Percentiles rank a stretch among this genome's conserved stretches.
phyloP scores from a whole-genome alignment of 2,888 invertebrate species.

The Drosophila histrio region DNA sequence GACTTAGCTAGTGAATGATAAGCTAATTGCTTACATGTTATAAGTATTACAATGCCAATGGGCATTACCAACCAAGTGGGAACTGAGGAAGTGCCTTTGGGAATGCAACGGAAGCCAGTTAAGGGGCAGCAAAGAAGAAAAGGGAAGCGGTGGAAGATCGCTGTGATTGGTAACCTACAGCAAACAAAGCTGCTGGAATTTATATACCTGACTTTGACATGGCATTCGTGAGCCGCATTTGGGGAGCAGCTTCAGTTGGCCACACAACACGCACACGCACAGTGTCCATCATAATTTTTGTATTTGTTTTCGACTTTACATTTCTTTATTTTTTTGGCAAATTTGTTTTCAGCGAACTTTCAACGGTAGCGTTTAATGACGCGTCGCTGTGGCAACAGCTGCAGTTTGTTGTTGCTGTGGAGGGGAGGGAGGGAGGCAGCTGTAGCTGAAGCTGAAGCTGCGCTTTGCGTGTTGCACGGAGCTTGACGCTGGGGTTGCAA shows the following conservation, averaged over 20 bases:
- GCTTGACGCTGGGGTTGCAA: constrained; percentile 26
- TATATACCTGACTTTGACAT: constrained; percentile 28
- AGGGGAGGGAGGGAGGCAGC: neutral
- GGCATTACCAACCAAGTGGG: neutral
- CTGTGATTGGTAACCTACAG: constrained; percentile 46
- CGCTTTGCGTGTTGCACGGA: constrained; percentile 58
- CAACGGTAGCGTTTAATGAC: constrained; percentile 69
- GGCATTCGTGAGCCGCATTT: constrained; percentile 39
- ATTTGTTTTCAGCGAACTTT: constrained; percentile 59
- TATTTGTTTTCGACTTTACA: neutral
- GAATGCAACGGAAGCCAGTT: constrained; percentile 36
- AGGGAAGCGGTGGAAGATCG: constrained; percentile 7
- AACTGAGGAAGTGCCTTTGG: neutral
- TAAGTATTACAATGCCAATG: neutral
- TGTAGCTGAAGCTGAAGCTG: constrained; percentile 18
- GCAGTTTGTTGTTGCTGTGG: constrained; percentile 2
- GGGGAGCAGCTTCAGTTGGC: constrained; percentile 22
- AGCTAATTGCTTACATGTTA: neutral
- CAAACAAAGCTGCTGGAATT: constrained; percentile 58
- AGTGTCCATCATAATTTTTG: constrained; percentile 61
- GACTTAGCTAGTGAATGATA: neutral
- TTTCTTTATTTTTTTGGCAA: constrained; percentile 40
- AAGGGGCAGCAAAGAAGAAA: neutral
- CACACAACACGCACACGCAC: constrained; percentile 28
- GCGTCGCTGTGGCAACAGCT: constrained; percentile 28